phyloP scores from a whole-genome alignment of 2,113 vertebrate genomes.

The Orientallactaga bullata region DNA sequence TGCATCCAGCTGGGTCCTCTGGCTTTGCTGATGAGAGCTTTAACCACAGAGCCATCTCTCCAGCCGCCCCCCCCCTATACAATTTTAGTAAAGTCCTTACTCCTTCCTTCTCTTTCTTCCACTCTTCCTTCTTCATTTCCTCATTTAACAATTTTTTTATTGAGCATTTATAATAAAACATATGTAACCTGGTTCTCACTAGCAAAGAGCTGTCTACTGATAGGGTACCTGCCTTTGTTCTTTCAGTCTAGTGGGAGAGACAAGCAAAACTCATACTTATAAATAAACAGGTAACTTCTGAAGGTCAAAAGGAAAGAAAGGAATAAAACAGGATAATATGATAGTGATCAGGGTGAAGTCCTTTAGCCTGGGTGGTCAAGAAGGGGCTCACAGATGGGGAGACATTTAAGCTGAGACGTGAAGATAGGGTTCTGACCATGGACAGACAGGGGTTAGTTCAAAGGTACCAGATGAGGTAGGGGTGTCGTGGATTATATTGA shows the following conservation, averaged over 20 bases:
- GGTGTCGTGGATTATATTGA: background rate
- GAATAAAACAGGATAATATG: background rate
- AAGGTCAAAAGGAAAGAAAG: no score
- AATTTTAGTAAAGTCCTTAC: background rate
- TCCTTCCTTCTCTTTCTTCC: background rate
- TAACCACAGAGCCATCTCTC: no score
- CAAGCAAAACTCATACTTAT: background rate
- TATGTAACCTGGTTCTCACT: background rate
- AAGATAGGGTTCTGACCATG: background rate
- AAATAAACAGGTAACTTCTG: background rate
- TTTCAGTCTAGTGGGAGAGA: background rate
- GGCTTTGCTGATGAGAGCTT: no score
- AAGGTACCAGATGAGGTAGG: background rate
- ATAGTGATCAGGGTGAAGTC: background rate
- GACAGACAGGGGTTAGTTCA: background rate
- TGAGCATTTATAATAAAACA: background rate
- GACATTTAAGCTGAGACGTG: background rate
- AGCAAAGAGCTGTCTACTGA: background rate
- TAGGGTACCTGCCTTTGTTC: background rate
- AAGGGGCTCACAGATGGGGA: background rate
- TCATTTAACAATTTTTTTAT: background rate
- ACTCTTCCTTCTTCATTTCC: background rate
- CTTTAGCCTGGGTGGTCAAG: background rate
- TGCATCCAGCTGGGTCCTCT: no score
- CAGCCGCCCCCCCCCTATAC: no score